These are phyloP conservation scores for Thripadectes ignobilis DNA, from an alignment of 2,797 vertebrate species.

Conservation along the genomic window DNA sequence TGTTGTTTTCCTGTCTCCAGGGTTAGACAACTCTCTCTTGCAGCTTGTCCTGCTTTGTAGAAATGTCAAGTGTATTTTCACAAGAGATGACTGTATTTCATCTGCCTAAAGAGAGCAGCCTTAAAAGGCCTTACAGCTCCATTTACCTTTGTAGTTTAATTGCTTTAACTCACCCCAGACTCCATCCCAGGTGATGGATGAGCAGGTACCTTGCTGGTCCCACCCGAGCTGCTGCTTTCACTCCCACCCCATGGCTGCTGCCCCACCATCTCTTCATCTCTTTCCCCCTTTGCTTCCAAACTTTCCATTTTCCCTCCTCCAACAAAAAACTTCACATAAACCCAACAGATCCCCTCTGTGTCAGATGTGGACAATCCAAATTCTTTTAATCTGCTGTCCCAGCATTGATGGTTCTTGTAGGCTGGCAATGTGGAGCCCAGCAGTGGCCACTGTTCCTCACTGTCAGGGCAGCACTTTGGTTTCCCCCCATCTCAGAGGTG, in stretches of 20 bases:
- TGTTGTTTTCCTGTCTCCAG: background rate
- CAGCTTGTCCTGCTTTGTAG: background rate
- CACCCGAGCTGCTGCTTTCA: background rate
- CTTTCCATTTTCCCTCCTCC: background rate
- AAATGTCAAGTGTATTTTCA: background rate
- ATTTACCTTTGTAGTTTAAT: background rate
- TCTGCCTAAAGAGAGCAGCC: background rate
- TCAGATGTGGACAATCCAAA: fast-evolving
- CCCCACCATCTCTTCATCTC: fast-evolving
- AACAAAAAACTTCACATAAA: background rate
- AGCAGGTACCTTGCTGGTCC: background rate
- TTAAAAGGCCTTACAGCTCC: background rate
- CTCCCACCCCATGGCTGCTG: background rate
- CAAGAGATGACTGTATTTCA: background rate
- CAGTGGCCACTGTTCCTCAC: fast-evolving
- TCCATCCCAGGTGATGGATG: background rate
- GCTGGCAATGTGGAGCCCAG: background rate
- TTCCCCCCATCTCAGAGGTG: background rate
- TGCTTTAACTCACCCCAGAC: background rate
- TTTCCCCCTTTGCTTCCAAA: background rate
- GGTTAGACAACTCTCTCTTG: background rate
- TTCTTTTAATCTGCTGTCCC: background rate
- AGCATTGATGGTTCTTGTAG: background rate
- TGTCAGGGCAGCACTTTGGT: fast-evolving
- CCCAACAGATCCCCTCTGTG: background rate